phyloP scores from a whole-genome alignment of 2,113 vertebrate genomes.

The Istiophorus platypterus region DNA sequence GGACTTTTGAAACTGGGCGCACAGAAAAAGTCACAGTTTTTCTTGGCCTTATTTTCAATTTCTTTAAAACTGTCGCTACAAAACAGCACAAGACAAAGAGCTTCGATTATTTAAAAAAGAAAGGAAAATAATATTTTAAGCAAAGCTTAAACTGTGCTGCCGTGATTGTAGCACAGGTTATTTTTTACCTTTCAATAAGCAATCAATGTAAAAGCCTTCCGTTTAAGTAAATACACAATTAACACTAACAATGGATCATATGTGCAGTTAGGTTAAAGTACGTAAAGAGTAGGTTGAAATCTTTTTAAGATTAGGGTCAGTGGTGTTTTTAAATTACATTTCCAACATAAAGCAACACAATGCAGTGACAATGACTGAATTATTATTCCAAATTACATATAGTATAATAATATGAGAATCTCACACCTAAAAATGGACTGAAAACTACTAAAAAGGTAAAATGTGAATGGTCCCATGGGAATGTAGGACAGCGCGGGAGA shows the following conservation, averaged over 20 bases:
- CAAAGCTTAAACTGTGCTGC: background rate
- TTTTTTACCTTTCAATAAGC: background rate
- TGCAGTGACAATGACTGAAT: background rate
- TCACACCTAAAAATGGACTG: background rate
- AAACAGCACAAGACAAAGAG: background rate
- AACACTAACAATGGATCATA: background rate
- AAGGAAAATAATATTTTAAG: background rate
- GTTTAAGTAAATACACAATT: too few relatives aligned
- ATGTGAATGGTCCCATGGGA: conserved; percentile 2
- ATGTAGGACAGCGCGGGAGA: conserved; percentile 8
- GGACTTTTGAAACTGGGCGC: too few relatives aligned
- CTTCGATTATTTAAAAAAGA: background rate
- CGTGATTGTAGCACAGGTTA: background rate
- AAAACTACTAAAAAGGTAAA: background rate
- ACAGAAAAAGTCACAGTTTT: too few relatives aligned
- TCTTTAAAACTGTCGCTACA: too few relatives aligned
- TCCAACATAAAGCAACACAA: background rate
- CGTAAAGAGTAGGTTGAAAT: background rate
- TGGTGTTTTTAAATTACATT: background rate
- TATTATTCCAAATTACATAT: too few relatives aligned
- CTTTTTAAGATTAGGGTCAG: background rate
- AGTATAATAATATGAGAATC: background rate
- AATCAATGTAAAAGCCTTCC: background rate
- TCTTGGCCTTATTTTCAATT: too few relatives aligned
- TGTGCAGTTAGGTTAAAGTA: background rate